These are phyloP conservation scores for Drosophila sturtevanti DNA, from an alignment of 1,140 invertebrate species.

Conservation along the genomic window DNA sequence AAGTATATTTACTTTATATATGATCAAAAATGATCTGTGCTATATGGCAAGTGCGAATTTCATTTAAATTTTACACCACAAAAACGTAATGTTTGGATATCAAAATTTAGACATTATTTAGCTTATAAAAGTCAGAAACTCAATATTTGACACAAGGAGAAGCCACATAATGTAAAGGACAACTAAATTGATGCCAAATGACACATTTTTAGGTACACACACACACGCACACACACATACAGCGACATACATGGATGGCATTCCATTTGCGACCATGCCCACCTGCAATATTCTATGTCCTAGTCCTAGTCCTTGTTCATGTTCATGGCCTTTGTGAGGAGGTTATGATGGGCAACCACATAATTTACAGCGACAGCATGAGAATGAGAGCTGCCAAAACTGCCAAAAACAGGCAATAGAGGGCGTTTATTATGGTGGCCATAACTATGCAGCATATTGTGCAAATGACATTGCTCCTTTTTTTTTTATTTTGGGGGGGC, in stretches of 20 bases:
- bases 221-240: constrained; percentile 1
- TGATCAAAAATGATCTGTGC: too few relatives aligned
- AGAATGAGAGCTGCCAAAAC: constrained; percentile 54
- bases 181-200: constrained; percentile 12
- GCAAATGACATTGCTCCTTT: constrained; percentile 19
- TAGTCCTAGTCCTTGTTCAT: not conserved
- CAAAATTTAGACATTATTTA: not conserved
- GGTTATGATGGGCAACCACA: constrained; percentile 30
- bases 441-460: constrained; percentile 59
- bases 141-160: constrained; percentile 19
- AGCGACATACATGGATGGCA: not conserved
- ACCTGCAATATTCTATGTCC: not conserved
- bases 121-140: constrained; percentile 12
- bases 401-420: constrained; percentile 27
- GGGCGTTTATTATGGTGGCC: constrained; percentile 38
- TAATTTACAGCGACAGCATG: constrained; percentile 51
- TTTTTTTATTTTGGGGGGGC: constrained; percentile 8
- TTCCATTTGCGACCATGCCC: not conserved
- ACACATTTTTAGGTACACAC: constrained; percentile 21
- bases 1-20: too few relatives aligned
- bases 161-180: constrained; percentile 2
- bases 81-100: not conserved
- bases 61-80: too few relatives aligned
- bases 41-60: too few relatives aligned
- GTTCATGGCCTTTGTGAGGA: not conserved